A percentile compares a stretch with the other conserved stretches of the same genome.
Conservation (phyloP, 1,140 invertebrate species). For the Cyclargus thomasi region DNA sequence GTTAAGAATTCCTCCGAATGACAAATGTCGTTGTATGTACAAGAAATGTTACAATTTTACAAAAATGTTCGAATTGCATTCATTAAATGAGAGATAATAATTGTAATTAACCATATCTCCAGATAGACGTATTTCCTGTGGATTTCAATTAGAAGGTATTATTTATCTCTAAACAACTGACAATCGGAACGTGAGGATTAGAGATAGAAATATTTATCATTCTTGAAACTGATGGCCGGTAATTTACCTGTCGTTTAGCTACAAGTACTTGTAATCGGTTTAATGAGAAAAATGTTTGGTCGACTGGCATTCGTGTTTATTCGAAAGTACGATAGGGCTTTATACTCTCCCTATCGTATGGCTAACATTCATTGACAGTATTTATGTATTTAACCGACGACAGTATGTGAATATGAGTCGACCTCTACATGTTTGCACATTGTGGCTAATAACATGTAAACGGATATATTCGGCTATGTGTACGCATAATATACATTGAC, state of each 20-base stretch:
- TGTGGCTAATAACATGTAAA: too few species aligned
- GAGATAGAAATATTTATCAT: slow-evolving; percentile 1
- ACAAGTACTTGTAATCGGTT: neutral
- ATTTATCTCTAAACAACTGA: neutral
- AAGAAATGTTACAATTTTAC: too few species aligned
- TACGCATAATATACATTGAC: too few species aligned
- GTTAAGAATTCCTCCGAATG: too few species aligned
- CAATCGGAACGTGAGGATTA: neutral
- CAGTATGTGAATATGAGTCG: too few species aligned
- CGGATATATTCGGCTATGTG: too few species aligned
- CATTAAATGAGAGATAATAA: neutral
- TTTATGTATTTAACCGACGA: too few species aligned
- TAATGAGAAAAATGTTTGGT: slow-evolving; percentile 10
- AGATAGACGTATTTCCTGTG: neutral
- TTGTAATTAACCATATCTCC: neutral
- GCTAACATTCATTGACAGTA: neutral
- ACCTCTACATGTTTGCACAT: too few species aligned
- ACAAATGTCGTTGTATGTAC: too few species aligned
- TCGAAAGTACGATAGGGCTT: neutral
- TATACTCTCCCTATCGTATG: neutral
- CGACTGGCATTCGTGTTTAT: neutral
- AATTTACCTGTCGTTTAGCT: slow-evolving; percentile 1
- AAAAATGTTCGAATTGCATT: neutral
- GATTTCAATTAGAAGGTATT: neutral
- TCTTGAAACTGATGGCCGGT: neutral